Evolutionary conservation across 35 echinoderm and acorn worm species (phyloP), one percentile per base, ranked within the genome.

Genomic region (Acanthaster planci): DNA sequence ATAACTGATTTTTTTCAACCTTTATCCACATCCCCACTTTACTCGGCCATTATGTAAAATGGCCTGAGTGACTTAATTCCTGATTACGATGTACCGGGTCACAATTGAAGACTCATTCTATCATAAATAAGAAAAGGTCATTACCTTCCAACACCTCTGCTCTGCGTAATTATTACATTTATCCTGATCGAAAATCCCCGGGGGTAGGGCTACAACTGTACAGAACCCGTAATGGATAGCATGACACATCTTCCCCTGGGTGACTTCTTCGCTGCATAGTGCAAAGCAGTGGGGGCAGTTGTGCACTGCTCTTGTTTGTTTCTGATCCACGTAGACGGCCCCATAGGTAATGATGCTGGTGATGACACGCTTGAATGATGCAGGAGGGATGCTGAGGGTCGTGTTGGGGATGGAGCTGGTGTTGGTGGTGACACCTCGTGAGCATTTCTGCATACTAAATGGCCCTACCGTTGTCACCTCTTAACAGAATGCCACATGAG

Each of bases 301-400:
- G 85, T 95, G 93, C 10, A 91, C 90, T 36, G 93, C 93, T 14
- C 93, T 55, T 0, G 83, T 86, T 35, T 95, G 89, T 68, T 80
- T 81, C 56, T 91, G 93, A 55, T 95, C 93, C n/a, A 95, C 81
- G 59, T 95, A 87, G 38, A 95, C 89, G 37, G 77, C 86, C 5
- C 52, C 55, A 44, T 91, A 91, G 16, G 87, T 64, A 36, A 80
- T 67, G 40, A 82, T 78, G 38, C 88, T 76, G 19, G 93, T 88
- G 23, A 86, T 76, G 44, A 95, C 88, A 47, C 80, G 90, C 55
- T 91, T 90, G 80, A 91, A 95, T 18, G 89, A 91, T 19, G 93
- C 93, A 16, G 93, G 84, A 42, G 59, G 91, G 44, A 34, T 77
- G 72, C 34, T 79, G 84, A 50, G 64, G 76, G 55, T 38, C 56